Conservation (phyloP, 2,113 vertebrate genomes). For the Entelurus aequoreus region DNA sequence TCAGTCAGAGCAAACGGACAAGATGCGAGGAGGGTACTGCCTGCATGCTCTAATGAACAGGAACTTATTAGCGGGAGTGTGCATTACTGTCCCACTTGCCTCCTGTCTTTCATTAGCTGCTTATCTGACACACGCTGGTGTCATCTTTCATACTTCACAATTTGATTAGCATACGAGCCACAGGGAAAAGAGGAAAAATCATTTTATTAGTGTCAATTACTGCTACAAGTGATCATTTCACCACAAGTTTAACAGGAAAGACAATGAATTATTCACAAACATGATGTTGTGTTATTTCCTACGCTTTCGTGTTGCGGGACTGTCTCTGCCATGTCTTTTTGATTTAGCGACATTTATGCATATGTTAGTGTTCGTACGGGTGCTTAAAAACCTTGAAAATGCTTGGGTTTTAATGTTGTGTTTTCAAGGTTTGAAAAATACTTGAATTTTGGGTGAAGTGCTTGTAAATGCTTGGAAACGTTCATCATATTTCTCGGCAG, state of each 20-base stretch:
- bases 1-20: slow-evolving; percentile 50
- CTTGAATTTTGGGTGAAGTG: no score
- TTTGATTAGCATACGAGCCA: slow-evolving; percentile 69
- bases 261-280: slow-evolving; percentile 61
- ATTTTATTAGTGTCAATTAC: slow-evolving; percentile 71
- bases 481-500: no score
- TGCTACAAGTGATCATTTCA: slow-evolving; percentile 67
- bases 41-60: slow-evolving; percentile 61
- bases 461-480: no score
- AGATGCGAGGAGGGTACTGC: slow-evolving; percentile 46
- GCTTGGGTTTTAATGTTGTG: no score
- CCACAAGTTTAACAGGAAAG: slow-evolving; percentile 35
- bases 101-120: slow-evolving; percentile 62
- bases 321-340: slow-evolving; percentile 7
- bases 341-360: slow-evolving; percentile 5
- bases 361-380: no score
- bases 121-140: slow-evolving; percentile 65
- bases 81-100: slow-evolving; percentile 58
- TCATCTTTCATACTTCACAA: slow-evolving; percentile 72
- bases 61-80: slow-evolving; percentile 60
- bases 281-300: slow-evolving; percentile 29
- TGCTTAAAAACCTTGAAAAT: no score
- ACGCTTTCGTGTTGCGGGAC: neutral
- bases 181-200: slow-evolving; percentile 44
- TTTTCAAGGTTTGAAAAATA: no score